Percentiles rank a stretch among this genome's conserved stretches.
Evolutionary conservation across 2,888 invertebrate species (phyloP).

Genomic region (Leptinotarsa tumamoca): DNA sequence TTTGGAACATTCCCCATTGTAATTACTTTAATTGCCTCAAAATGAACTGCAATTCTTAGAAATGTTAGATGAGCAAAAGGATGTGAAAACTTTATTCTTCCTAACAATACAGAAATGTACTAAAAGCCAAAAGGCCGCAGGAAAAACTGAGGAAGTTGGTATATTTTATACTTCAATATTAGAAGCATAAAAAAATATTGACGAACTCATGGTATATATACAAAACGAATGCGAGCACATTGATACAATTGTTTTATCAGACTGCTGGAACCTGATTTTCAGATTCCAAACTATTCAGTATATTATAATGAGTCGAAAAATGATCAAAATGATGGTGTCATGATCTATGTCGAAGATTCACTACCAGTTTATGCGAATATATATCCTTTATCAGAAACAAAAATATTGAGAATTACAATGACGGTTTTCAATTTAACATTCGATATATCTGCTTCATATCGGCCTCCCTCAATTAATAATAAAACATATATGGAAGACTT

Average conservation of each 20-base stretch:
- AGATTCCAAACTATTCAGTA: conserved; percentile 18
- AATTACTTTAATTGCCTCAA: background rate
- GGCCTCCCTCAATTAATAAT: conserved; percentile 17
- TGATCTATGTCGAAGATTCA: conserved; percentile 7
- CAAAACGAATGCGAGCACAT: background rate
- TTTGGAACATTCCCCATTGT: background rate
- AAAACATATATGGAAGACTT: conserved; percentile 5
- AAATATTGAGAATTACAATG: conserved; percentile 7
- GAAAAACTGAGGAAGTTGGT: background rate
- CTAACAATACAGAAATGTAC: conserved; percentile 18
- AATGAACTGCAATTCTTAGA: background rate
- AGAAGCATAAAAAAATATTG: conserved; percentile 12
- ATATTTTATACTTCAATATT: conserved; percentile 13
- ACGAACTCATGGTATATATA: conserved; percentile 11
- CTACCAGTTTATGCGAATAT: conserved; percentile 8
- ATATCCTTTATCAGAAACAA: conserved; percentile 15
- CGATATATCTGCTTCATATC: conserved; percentile 13
- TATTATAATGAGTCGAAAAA: conserved; percentile 21
- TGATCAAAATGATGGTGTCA: conserved; percentile 18
- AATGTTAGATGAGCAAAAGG: background rate
- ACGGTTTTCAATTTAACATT: conserved; percentile 1
- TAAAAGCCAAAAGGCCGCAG: conserved; percentile 13
- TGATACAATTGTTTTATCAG: conserved; percentile 11
- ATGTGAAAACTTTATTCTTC: conserved; percentile 5
- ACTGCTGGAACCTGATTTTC: conserved; percentile 19